These are phyloP conservation scores for Pempheris klunzingeri DNA, from an alignment of 2,797 vertebrate genomes.

Conservation along the genomic window DNA sequence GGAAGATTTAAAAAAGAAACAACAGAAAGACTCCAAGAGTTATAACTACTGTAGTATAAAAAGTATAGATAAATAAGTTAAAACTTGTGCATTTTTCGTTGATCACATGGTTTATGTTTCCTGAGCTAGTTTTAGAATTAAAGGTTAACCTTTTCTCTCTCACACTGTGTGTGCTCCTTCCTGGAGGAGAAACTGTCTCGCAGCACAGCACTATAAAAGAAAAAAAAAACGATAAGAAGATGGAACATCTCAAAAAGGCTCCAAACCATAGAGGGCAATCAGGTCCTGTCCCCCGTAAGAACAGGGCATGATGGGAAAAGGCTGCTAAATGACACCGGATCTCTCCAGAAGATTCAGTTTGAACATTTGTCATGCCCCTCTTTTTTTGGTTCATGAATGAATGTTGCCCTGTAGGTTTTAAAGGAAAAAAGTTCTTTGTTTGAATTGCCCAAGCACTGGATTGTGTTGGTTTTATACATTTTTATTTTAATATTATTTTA, in stretches of 20 bases:
- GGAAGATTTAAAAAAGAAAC: slow-evolving; percentile 84
- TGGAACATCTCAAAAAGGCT: slow-evolving; percentile 88
- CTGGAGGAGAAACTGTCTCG: slow-evolving; percentile 96
- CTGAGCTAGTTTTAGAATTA: slow-evolving; percentile 99
- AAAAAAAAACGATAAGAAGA: slow-evolving; percentile 75
- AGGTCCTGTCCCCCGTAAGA: slow-evolving; percentile 89
- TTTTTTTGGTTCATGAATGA: slow-evolving; percentile 92
- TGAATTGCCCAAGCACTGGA: slow-evolving; percentile 96
- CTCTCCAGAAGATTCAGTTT: slow-evolving; percentile 84
- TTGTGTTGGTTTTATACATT: slow-evolving; percentile 90
- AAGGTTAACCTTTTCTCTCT: slow-evolving; percentile 91
- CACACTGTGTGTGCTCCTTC: slow-evolving; percentile 99
- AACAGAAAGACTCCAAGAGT: slow-evolving; percentile 97
- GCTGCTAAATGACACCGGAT: slow-evolving; percentile 85
- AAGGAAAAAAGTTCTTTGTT: slow-evolving; percentile 89
- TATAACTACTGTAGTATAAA: slow-evolving; percentile 99
- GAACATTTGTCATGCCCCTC: slow-evolving; percentile 88
- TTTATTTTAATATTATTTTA: slow-evolving; percentile 87
- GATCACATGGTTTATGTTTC: slow-evolving; percentile 97
- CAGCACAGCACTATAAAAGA: slow-evolving; percentile 90
- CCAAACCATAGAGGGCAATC: slow-evolving; percentile 87
- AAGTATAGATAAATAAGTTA: slow-evolving; percentile 99
- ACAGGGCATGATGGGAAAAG: slow-evolving; percentile 90
- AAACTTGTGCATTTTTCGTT: slow-evolving; percentile 98
- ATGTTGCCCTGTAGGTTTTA: slow-evolving; percentile 93